Base-by-base conservation (phyloP, 37 sponge, comb jelly and placozoan genomes). In the Axinella damicornis region DNA sequence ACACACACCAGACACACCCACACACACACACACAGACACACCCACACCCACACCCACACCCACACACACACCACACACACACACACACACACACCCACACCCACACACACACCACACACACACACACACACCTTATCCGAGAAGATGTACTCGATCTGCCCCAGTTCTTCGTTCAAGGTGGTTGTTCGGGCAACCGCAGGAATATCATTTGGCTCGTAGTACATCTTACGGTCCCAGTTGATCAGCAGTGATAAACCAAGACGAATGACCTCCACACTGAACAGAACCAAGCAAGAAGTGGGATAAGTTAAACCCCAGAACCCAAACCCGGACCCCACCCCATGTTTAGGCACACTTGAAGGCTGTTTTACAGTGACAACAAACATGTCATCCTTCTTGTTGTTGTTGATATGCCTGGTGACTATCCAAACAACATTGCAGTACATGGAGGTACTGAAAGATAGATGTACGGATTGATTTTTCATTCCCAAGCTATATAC, bases 71-170 rank as follows among this genome's bases (percentile, higher is more conserved):
- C 37, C 12, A n/a, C n/a, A 61, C 5, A 61, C 63, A 61, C 12
- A 61, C n/a, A n/a, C 5, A 46, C 46, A 46, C 6, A 46, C 46
- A 46, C 6, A 46, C 46, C 4, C 6, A 46, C 46, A 46, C 6
- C 4, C 46, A 46, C 6, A 46, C 46, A 46, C 6, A 46, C 46
- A 46, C n/a, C n/a, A n/a, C 6, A 46, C 46, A 46, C 6, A 46
- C 46, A 46, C 6, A 46, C 46, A 46, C 37, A 18, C 46, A 93
- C 96, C 85, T 97, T 97, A 70, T 97, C 98, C 15, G 94, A 92
- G 79, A 98, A 96, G 62, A 98, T 89, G 83, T 98, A 98, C 76
- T 98, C 93, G 57, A 98, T 96, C 74, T 98, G 97, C 20, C 98
- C 98, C 33, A 98, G 91, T 70, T 98, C 98, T 37, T 98, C 98